A percentile compares a stretch with the other conserved stretches of the same genome.
These are phyloP conservation scores for Gibbula magus DNA, from an alignment of 2,888 invertebrate genomes.

Conservation along the genomic window DNA sequence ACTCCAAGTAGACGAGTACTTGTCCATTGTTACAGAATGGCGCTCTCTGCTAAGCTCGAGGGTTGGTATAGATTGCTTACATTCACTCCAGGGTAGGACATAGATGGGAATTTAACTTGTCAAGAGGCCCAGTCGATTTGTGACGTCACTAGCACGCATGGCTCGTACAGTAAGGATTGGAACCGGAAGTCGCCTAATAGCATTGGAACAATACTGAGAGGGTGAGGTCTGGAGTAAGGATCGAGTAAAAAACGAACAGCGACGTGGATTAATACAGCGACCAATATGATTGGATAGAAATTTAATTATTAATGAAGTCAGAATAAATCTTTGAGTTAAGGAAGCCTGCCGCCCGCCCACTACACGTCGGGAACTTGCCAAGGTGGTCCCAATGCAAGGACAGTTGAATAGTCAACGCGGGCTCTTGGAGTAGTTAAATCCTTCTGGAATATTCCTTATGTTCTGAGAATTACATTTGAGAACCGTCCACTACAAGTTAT, in stretches of 20 bases:
- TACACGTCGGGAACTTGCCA: not conserved
- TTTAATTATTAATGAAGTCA: constrained; percentile 32
- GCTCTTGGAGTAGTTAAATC: too few relatives aligned
- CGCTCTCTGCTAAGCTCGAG: not conserved
- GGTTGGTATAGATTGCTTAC: not conserved
- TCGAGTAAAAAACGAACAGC: not conserved
- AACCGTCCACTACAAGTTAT: too few relatives aligned
- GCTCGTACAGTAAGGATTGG: not conserved
- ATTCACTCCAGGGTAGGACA: not conserved
- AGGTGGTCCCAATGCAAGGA: too few relatives aligned
- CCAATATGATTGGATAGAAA: constrained; percentile 30
- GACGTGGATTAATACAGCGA: constrained; percentile 15
- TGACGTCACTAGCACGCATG: constrained; percentile 7
- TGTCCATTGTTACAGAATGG: constrained; percentile 2
- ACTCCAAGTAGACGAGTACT: not conserved
- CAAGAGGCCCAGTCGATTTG: not conserved
- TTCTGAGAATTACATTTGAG: too few relatives aligned
- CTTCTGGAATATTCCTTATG: too few relatives aligned
- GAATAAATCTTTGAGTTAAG: constrained; percentile 19
- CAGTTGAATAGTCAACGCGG: too few relatives aligned
- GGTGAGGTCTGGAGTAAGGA: not conserved
- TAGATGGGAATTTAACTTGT: constrained; percentile 8
- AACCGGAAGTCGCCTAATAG: constrained; percentile 17
- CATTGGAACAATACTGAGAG: constrained; percentile 19
- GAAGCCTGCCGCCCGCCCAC: constrained; percentile 15